These are phyloP conservation scores for Scopus umbretta DNA, from an alignment of 2,113 vertebrate genomes.

Conservation along the genomic window DNA sequence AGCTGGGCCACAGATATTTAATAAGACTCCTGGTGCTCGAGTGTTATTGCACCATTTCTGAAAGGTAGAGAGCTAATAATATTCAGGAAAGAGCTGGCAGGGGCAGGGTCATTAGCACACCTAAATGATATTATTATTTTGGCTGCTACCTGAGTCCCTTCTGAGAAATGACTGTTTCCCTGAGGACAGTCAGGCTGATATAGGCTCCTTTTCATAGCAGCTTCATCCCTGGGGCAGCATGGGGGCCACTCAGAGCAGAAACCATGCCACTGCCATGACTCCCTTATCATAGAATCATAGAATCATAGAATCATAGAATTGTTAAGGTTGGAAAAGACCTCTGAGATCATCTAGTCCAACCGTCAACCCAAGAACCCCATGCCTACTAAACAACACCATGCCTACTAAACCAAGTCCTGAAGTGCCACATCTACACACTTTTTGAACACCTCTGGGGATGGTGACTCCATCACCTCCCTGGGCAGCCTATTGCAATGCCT, in stretches of 20 bases:
- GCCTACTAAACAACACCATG: no score
- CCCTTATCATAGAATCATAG: no score
- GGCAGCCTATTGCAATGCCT: no score
- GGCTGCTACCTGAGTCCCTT: background rate
- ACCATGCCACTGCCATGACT: rapidly evolving
- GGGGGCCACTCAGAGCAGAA: background rate
- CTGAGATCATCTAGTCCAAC: no score
- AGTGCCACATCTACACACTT: no score
- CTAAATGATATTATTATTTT: background rate
- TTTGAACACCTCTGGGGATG: no score
- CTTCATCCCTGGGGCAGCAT: background rate
- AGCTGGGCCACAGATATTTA: background rate
- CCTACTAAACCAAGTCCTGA: no score
- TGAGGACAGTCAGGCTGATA: background rate
- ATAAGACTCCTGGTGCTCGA: background rate
- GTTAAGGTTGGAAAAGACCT: no score
- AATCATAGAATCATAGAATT: no score
- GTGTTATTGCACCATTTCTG: background rate
- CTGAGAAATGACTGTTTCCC: background rate
- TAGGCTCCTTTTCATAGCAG: background rate
- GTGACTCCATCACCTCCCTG: no score
- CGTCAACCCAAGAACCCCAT: no score
- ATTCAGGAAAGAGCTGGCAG: background rate
- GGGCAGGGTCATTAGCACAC: background rate
- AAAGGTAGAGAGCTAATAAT: background rate